A percentile compares a stretch with the other conserved stretches of the same genome.
These are phyloP conservation scores for Steatornis caripensis DNA, from an alignment of 2,113 vertebrate species.

Conservation along the genomic window DNA sequence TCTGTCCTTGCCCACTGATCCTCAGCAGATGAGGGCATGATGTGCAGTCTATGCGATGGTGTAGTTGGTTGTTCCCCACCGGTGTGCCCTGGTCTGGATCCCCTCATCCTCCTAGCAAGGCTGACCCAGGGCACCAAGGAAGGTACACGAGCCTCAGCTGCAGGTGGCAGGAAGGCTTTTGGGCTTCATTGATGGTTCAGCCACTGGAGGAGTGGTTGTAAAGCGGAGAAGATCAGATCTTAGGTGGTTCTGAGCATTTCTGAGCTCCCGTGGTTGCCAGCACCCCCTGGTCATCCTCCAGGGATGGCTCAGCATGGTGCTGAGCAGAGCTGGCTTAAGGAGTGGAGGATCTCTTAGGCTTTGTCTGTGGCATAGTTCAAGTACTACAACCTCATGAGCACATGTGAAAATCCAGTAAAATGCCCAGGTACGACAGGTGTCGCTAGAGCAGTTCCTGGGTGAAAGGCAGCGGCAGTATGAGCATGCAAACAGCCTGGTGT, in stretches of 20 bases:
- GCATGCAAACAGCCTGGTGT: neutral
- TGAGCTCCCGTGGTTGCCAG: neutral
- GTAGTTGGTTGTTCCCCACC: neutral
- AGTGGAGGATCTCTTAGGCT: neutral
- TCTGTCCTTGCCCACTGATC: neutral
- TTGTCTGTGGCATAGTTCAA: neutral
- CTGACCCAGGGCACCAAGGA: neutral
- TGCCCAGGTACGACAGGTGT: no score
- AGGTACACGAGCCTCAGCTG: neutral
- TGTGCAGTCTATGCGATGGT: neutral
- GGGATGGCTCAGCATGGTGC: neutral
- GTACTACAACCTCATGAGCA: no score
- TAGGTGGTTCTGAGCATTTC: neutral
- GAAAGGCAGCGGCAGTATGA: neutral
- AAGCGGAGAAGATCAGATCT: neutral
- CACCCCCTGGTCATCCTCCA: neutral
- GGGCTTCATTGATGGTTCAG: neutral
- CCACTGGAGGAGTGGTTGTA: neutral
- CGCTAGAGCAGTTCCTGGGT: rapidly evolving
- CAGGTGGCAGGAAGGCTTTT: rapidly evolving
- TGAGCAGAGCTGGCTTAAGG: neutral
- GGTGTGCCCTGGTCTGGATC: neutral
- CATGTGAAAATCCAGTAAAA: neutral
- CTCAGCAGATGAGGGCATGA: neutral
- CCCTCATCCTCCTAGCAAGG: neutral